These are phyloP conservation scores for Odontocolon sp. DNA, from an alignment of 2,888 invertebrate species.

Conservation along the genomic window DNA sequence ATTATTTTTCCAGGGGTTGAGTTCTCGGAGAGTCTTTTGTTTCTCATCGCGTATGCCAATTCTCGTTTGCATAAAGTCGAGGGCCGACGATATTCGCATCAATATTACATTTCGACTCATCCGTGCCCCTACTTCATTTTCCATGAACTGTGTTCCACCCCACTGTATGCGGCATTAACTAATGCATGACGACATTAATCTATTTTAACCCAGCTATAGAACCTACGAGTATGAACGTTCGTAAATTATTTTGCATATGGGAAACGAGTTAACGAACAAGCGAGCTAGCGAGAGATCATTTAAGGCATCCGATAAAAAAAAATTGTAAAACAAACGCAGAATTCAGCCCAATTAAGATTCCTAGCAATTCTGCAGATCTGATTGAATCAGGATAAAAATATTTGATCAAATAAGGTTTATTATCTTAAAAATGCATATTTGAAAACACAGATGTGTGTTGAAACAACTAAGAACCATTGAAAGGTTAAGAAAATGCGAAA, in stretches of 20 bases:
- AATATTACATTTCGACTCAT: conserved; percentile 66
- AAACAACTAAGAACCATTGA: too few relatives aligned
- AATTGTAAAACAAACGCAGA: background rate
- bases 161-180: conserved; percentile 67
- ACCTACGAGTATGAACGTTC: conserved; percentile 65
- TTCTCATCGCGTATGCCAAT: conserved; percentile 14
- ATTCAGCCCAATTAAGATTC: background rate
- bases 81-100: conserved; percentile 67
- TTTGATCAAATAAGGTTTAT: too few relatives aligned
- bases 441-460: too few relatives aligned
- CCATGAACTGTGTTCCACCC: conserved; percentile 54
- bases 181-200: conserved; percentile 72
- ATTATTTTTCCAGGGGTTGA: too few relatives aligned
- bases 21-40: too few relatives aligned
- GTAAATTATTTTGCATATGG: conserved; percentile 72
- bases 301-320: conserved; percentile 26
- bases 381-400: too few relatives aligned
- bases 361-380: too few relatives aligned
- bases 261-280: conserved; percentile 63
- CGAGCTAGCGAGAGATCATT: conserved; percentile 63
- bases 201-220: conserved; percentile 69
- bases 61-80: conserved; percentile 52
- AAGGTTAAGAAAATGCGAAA: too few relatives aligned
- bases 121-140: conserved; percentile 13
- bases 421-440: too few relatives aligned